A percentile compares a stretch with the other conserved stretches of the same genome.
These are phyloP conservation scores for Amphipoea oculea DNA, from an alignment of 2,888 invertebrate species.

Conservation along the genomic window DNA sequence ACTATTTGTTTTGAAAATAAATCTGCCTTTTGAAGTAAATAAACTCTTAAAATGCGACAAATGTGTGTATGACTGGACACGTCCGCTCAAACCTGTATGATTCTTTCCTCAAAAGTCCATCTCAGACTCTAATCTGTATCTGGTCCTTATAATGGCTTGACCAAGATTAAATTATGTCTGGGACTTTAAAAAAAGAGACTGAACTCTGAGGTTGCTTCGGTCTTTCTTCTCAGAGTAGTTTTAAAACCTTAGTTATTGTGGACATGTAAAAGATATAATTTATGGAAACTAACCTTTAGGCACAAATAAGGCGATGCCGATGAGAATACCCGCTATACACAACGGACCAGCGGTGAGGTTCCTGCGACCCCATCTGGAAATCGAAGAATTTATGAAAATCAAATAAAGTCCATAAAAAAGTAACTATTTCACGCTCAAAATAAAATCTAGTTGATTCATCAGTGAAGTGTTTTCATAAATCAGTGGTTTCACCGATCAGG, in stretches of 20 bases:
- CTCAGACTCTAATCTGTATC: neutral
- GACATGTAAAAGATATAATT: neutral
- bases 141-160: too few relatives aligned
- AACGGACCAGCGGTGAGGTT: slow-evolving; percentile 81
- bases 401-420: neutral
- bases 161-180: neutral
- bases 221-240: neutral
- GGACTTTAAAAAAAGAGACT: neutral
- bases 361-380: slow-evolving; percentile 83
- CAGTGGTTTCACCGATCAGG: neutral
- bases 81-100: neutral
- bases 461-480: too few relatives aligned
- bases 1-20: too few relatives aligned
- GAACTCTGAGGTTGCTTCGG: neutral
- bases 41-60: neutral
- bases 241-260: neutral
- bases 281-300: slow-evolving; percentile 79
- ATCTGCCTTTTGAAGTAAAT: too few relatives aligned
- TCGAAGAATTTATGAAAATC: neutral
- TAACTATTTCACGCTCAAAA: neutral
- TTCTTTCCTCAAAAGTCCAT: neutral
- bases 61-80: neutral
- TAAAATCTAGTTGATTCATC: neutral
- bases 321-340: slow-evolving; percentile 76
- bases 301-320: slow-evolving; percentile 80